A percentile compares a stretch with the other conserved stretches of the same genome.
phyloP scores from a whole-genome alignment of 1,140 invertebrate species.

The Eulimnadia texana region DNA sequence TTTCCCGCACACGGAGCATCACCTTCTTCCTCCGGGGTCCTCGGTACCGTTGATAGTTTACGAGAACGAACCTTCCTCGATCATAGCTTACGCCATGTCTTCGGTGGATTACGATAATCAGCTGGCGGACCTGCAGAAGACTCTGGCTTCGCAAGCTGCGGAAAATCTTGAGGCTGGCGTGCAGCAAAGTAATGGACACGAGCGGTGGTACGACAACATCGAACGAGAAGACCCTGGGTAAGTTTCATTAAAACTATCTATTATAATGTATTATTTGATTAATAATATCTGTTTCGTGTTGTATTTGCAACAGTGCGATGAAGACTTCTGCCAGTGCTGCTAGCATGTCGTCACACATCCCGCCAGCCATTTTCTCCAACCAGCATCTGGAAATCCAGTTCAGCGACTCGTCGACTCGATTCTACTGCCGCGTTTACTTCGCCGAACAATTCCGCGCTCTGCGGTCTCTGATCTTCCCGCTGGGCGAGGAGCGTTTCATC shows the following conservation, averaged over 20 bases:
- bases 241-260: background rate
- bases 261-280: too few relatives aligned
- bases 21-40: constrained; percentile 36
- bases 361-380: constrained; percentile 1
- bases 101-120: constrained; percentile 52
- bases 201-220: constrained; percentile 9
- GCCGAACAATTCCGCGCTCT: constrained; percentile 70
- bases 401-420: constrained; percentile 52
- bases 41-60: constrained; percentile 59
- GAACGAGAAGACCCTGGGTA: constrained; percentile 5
- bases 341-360: background rate
- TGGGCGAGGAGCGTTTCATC: constrained; percentile 51
- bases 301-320: too few relatives aligned
- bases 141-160: constrained; percentile 1
- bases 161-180: too few relatives aligned
- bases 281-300: too few relatives aligned
- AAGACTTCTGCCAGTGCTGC: background rate
- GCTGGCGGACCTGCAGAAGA: constrained; percentile 34
- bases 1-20: constrained; percentile 47
- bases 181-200: background rate
- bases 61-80: constrained; percentile 73
- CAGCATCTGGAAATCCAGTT: constrained; percentile 61
- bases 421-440: constrained; percentile 70
- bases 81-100: constrained; percentile 69
- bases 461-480: constrained; percentile 49